Percentiles rank a stretch among this genome's conserved stretches.
Evolutionary conservation across 2,888 invertebrate species (phyloP).

Genomic region (Sarcophaga rosellei): DNA sequence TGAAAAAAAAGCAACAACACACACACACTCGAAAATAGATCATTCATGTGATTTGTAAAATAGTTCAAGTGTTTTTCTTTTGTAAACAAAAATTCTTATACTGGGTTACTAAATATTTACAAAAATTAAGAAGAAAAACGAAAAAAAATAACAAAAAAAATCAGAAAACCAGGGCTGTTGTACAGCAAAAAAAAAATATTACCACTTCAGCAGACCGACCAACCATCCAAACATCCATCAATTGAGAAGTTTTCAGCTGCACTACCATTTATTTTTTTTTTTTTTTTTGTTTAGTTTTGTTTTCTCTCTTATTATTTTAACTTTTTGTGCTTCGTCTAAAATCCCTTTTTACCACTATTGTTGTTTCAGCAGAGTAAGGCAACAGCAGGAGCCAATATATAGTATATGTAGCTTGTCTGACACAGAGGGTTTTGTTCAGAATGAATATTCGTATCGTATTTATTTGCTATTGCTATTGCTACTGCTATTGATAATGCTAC

Average conservation of each 20-base stretch:
- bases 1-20: background rate
- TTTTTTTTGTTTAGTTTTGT: background rate
- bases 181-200: conserved; percentile 24
- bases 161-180: background rate
- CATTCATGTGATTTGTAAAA: conserved; percentile 51
- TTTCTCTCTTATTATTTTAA: no score
- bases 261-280: conserved; percentile 1
- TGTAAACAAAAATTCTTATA: conserved; percentile 33
- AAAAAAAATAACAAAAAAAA: background rate
- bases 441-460: conserved; percentile 53
- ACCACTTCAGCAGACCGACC: conserved; percentile 47
- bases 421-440: conserved; percentile 22
- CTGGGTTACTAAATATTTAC: conserved; percentile 28
- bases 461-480: conserved; percentile 24
- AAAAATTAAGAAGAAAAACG: background rate
- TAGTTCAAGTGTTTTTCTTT: conserved; percentile 57
- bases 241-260: conserved; percentile 46
- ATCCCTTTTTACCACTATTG: conserved; percentile 33
- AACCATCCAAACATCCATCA: conserved; percentile 11
- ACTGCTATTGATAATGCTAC: background rate
- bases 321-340: conserved; percentile 15
- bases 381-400: conserved; percentile 24
- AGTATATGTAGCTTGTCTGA: conserved; percentile 8
- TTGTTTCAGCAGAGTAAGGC: background rate
- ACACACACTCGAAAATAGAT: conserved; percentile 16